Evolutionary conservation across 64 coral and sea anemone species (phyloP).

Genomic region (Anthopleura sola): DNA sequence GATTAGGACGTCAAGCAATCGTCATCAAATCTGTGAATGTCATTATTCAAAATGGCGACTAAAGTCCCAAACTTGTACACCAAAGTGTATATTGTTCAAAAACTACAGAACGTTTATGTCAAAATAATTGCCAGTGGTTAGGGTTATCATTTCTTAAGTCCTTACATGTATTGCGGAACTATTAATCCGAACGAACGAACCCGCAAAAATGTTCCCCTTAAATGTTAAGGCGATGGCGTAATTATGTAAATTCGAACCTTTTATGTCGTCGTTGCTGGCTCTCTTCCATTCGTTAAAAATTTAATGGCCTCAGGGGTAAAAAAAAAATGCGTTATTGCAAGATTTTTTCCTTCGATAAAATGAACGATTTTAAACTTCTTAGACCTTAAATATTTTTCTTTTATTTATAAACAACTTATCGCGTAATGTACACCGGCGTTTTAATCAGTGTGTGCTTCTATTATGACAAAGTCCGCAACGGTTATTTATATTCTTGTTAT

Average conservation of each 20-base stretch:
- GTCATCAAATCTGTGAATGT: neutral
- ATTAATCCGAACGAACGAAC: neutral
- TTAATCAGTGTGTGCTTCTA: neutral
- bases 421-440: neutral
- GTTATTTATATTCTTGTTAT: neutral
- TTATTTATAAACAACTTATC: neutral
- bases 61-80: neutral
- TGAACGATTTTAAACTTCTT: neutral
- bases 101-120: neutral
- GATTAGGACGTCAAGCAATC: neutral
- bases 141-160: neutral
- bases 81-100: neutral
- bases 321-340: neutral
- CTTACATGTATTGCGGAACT: neutral
- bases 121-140: neutral
- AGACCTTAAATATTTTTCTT: neutral
- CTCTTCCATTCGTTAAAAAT: neutral
- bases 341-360: neutral
- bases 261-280: neutral
- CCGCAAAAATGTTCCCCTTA: neutral
- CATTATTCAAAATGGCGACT: neutral
- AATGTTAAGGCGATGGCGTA: conserved; percentile 16
- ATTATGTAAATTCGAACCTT: conserved; percentile 3
- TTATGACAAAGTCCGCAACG: no score
- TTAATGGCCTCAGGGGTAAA: neutral